Conservation (phyloP, 2,888 invertebrate species). For the Hesperia comma region DNA sequence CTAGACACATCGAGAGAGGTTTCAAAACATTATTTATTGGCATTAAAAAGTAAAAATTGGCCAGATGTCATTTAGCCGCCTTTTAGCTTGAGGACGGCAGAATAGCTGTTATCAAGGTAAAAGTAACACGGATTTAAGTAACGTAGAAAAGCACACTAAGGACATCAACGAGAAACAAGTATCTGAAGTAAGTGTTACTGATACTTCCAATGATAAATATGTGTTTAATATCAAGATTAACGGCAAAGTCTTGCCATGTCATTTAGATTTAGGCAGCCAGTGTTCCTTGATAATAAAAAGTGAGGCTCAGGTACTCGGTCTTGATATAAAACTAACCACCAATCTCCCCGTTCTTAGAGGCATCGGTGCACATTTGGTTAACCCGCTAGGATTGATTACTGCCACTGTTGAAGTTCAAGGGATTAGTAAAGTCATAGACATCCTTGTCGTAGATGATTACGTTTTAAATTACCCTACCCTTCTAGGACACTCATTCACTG, state of each 20-base stretch:
- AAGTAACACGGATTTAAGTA: neutral
- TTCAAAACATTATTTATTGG: no score
- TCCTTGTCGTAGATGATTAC: neutral
- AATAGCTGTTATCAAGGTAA: slow-evolving; percentile 13
- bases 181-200: neutral
- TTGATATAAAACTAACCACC: neutral
- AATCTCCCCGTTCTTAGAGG: neutral
- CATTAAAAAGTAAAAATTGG: no score
- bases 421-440: neutral
- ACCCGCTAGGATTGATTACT: neutral
- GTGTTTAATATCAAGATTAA: neutral
- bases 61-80: no score
- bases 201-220: neutral
- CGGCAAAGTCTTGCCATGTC: neutral
- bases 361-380: neutral
- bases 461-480: neutral
- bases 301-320: neutral
- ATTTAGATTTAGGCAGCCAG: neutral
- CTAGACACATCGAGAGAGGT: no score
- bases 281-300: neutral
- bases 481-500: neutral
- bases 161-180: neutral
- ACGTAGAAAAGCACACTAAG: neutral
- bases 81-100: no score
- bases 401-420: neutral